Evolutionary conservation across 1,140 invertebrate species (phyloP).

Genomic region (Drosophila insularis): DNA sequence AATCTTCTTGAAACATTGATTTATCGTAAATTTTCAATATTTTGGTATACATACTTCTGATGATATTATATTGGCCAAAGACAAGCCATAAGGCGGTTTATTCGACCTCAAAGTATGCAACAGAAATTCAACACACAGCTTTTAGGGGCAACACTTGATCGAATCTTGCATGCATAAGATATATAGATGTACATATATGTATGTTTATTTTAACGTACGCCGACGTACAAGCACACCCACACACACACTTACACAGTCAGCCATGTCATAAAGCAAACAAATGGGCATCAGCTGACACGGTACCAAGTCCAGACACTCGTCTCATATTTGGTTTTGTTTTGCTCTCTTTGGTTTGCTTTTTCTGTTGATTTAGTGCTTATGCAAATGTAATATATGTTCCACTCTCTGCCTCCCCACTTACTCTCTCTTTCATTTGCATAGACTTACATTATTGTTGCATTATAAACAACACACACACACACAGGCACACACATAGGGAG

Average conservation of each 20-base stretch:
- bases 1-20: no score
- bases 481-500: slow-evolving; percentile 21
- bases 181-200: background rate
- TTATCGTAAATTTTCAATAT: background rate
- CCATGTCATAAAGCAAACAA: slow-evolving; percentile 54
- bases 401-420: slow-evolving; percentile 3
- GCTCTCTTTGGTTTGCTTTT: slow-evolving; percentile 44
- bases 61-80: background rate
- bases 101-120: slow-evolving; percentile 41
- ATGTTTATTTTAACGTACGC: slow-evolving; percentile 29
- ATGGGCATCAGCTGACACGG: slow-evolving; percentile 47
- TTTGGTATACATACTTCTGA: background rate
- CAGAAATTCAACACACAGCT: slow-evolving; percentile 19
- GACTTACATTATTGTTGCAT: slow-evolving; percentile 75
- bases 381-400: slow-evolving; percentile 72
- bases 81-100: background rate
- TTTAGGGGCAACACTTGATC: slow-evolving; percentile 19
- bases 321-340: slow-evolving; percentile 14
- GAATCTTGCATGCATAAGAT: slow-evolving; percentile 21
- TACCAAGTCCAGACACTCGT: slow-evolving; percentile 12
- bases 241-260: slow-evolving; percentile 21
- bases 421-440: slow-evolving; percentile 60
- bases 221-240: slow-evolving; percentile 22
- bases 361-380: slow-evolving; percentile 80
- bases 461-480: slow-evolving; percentile 60